These are phyloP conservation scores for Hypolimnas misippus DNA, from an alignment of 2,888 invertebrate species.

Conservation along the genomic window DNA sequence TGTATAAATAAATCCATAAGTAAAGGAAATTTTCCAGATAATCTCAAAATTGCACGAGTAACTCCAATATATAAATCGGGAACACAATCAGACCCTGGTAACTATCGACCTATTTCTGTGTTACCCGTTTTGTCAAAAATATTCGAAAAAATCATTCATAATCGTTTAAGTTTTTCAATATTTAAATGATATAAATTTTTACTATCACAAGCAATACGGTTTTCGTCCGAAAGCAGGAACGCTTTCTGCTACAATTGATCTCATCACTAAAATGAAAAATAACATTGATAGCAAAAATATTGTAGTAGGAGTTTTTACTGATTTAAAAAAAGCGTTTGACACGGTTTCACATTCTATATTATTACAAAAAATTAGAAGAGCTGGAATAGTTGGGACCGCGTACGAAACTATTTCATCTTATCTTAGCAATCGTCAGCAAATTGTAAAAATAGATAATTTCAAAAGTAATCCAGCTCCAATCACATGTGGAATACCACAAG, in stretches of 20 bases:
- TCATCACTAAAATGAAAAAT: conserved; percentile 27
- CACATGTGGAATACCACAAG: conserved; percentile 4
- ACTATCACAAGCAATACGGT: conserved; percentile 19
- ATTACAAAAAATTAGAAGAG: conserved; percentile 4
- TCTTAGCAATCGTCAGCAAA: conserved; percentile 7
- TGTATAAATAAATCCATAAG: conserved; percentile 33
- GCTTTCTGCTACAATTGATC: conserved; percentile 33
- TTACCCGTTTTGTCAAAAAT: conserved; percentile 31
- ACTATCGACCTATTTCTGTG: conserved; percentile 36
- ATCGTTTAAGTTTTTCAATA: conserved; percentile 18
- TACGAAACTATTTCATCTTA: conserved; percentile 1
- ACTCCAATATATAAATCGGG: conserved; percentile 19
- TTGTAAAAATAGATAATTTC: conserved; percentile 9
- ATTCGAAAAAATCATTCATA: conserved; percentile 28
- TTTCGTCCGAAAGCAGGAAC: conserved; percentile 36
- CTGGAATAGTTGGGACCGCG: neutral
- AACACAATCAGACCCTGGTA: conserved; percentile 22
- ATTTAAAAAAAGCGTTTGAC: conserved; percentile 32
- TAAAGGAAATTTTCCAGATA: conserved; percentile 29
- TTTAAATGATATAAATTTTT: conserved; percentile 14
- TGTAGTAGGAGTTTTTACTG: conserved; percentile 33
- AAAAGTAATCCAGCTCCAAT: conserved; percentile 2
- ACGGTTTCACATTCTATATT: conserved; percentile 21
- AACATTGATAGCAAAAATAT: conserved; percentile 36
- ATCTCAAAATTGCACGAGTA: conserved; percentile 26